Evolutionary conservation across 2,113 vertebrate genomes (phyloP).

Genomic region (Lasiurus borealis): DNA sequence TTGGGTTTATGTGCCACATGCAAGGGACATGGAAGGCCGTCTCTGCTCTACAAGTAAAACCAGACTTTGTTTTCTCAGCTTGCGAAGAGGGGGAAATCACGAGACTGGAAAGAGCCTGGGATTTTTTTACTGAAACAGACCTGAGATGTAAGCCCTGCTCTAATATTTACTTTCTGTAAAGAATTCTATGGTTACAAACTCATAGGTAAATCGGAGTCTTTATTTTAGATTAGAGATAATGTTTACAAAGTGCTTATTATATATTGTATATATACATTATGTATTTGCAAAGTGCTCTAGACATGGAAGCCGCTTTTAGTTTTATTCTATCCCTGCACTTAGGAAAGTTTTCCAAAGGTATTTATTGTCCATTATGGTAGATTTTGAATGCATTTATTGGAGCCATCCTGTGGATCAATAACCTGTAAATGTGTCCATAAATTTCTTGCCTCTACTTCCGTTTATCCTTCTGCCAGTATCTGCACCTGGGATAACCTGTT

Average conservation of each 20-base stretch:
- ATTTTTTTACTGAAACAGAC: not conserved
- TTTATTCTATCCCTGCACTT: not conserved
- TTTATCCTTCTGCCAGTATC: not conserved
- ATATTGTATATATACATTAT: not conserved
- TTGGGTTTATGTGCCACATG: not conserved
- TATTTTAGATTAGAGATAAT: not conserved
- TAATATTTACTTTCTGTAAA: not conserved
- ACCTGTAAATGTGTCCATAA: not conserved
- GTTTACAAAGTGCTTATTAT: not conserved
- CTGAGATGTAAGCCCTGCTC: not conserved
- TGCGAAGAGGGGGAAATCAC: not conserved
- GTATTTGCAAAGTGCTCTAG: not conserved
- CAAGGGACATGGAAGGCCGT: not conserved
- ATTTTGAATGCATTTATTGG: not conserved
- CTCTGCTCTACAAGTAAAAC: not conserved
- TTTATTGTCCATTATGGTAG: not conserved
- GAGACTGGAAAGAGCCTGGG: not conserved
- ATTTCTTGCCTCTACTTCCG: not conserved
- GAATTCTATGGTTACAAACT: not conserved
- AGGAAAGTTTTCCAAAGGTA: not conserved
- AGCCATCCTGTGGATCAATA: not conserved
- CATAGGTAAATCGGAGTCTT: not conserved
- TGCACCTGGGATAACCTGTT: not conserved
- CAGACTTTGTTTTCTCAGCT: conserved; percentile 12
- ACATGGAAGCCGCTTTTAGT: not conserved